Evolutionary conservation across 2,888 invertebrate species (phyloP), one percentile per base, ranked within the genome.

Genomic region (Teleiodes luculella): DNA sequence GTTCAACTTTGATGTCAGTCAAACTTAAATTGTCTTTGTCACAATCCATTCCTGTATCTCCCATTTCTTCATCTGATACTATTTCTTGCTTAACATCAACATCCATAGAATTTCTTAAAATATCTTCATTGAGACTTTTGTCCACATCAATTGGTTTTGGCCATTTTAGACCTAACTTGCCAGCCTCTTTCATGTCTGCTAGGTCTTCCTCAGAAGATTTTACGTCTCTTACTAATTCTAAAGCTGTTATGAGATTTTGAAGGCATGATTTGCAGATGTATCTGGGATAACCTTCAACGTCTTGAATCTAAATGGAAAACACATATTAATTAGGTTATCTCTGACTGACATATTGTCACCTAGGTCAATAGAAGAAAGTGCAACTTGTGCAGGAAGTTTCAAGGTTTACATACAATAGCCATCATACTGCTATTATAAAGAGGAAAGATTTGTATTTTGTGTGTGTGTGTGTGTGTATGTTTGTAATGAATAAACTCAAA

Each of bases 1-100:
- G 85, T 61, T 88, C 88, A 46, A 83, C 69, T 62, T 88, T 87
- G 7, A 87, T 86, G n/a, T 86, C 86, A 51, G 80, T 49, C 57
- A 60, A 59, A 3, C 28, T 14, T 20, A 20, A 41, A 20, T 20
- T 11, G 3, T 60, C 64, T 31, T 61, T 54, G 53, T 64, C 71
- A 16, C 70, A 66, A n/a, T 55, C 39, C n/a, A 28, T 43, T 57
- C 30, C 48, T 24, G 20, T 11, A 6, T 11, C 37, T 5, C 66
- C 64, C 60, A 70, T 64, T 51, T 87, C 87, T 13, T 80, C 78
- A 49, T 86, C 87, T 0, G 84, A 79, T 20, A 83, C 1, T 0
- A 80, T 65, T 62, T 89, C 88, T 59, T 86, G 73, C 61, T 89
- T 89, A 1, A 88, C 74, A 49, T 84, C 82, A 1, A 82, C 57